Evolutionary conservation across 2,113 vertebrate genomes (phyloP).

Genomic region (Phyllopteryx taeniolatus): DNA sequence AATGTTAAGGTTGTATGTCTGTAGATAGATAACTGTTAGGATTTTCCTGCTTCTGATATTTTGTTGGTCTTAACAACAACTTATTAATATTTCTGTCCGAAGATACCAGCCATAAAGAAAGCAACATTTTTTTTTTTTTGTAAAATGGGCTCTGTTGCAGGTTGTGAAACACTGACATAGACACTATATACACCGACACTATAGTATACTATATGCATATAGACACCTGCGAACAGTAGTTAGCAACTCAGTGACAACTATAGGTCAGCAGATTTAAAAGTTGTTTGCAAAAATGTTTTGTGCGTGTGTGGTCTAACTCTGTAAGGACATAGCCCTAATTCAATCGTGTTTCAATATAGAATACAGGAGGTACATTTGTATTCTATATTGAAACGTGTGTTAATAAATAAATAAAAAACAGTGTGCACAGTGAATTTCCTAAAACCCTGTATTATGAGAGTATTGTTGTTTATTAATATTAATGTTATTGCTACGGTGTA

Average conservation of each 20-base stretch:
- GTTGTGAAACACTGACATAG: too few species aligned
- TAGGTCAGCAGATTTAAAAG: background rate
- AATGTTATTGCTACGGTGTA: background rate
- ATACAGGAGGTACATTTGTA: background rate
- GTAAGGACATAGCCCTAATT: background rate
- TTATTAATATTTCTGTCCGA: too few species aligned
- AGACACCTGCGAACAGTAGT: background rate
- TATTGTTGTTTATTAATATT: background rate
- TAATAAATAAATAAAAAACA: background rate
- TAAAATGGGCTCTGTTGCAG: too few species aligned
- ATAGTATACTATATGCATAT: background rate
- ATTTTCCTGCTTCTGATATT: too few species aligned
- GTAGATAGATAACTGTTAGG: too few species aligned
- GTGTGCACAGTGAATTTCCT: background rate
- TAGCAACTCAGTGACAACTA: background rate
- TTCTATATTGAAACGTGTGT: background rate
- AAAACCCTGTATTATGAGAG: background rate
- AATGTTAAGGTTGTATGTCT: too few species aligned
- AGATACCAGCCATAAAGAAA: too few species aligned
- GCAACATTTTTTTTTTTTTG: too few species aligned
- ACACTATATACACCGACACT: background rate
- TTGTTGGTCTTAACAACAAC: too few species aligned
- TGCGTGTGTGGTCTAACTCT: too few species aligned
- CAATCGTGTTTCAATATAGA: background rate
- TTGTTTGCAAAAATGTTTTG: background rate